Evolutionary conservation across 2,797 vertebrate genomes (phyloP).

Genomic region (Chelmon rostratus): DNA sequence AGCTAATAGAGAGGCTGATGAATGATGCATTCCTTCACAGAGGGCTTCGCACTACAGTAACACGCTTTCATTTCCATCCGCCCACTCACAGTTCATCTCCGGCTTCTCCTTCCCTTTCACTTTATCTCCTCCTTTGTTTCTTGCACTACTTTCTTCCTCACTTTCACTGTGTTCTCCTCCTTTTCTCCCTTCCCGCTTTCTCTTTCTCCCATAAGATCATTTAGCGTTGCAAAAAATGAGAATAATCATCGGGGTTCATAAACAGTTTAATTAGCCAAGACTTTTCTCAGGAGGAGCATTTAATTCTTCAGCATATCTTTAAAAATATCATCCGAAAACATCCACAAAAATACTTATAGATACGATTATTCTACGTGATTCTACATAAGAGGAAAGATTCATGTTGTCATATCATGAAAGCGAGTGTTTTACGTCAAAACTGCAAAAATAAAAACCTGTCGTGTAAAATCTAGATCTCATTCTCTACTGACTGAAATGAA

Average conservation of each 20-base stretch:
- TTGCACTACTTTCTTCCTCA: not conserved
- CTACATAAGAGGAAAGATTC: not conserved
- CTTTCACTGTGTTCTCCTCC: not conserved
- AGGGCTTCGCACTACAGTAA: slow-evolving; percentile 49
- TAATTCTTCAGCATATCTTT: not conserved
- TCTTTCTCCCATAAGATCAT: not conserved
- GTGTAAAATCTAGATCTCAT: slow-evolving; percentile 4
- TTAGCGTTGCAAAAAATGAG: too few species aligned
- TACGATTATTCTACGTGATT: not conserved
- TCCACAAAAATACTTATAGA: too few species aligned
- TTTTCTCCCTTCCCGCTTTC: not conserved
- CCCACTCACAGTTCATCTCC: slow-evolving; percentile 19
- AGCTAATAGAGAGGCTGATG: slow-evolving; percentile 50
- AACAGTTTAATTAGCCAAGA: not conserved
- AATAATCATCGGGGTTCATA: not conserved
- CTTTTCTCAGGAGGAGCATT: too few species aligned
- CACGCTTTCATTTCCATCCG: slow-evolving; percentile 42
- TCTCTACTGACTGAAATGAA: not conserved
- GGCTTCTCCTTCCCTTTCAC: not conserved
- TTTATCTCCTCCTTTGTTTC: not conserved
- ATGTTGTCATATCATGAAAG: not conserved
- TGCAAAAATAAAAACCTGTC: not conserved
- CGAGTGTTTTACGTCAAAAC: not conserved
- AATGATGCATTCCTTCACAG: slow-evolving; percentile 54
- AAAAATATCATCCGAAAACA: not conserved